Evolutionary conservation across 1,140 invertebrate genomes (phyloP), one percentile per base, ranked within the genome.

Genomic region (Geopemphigus sp.): DNA sequence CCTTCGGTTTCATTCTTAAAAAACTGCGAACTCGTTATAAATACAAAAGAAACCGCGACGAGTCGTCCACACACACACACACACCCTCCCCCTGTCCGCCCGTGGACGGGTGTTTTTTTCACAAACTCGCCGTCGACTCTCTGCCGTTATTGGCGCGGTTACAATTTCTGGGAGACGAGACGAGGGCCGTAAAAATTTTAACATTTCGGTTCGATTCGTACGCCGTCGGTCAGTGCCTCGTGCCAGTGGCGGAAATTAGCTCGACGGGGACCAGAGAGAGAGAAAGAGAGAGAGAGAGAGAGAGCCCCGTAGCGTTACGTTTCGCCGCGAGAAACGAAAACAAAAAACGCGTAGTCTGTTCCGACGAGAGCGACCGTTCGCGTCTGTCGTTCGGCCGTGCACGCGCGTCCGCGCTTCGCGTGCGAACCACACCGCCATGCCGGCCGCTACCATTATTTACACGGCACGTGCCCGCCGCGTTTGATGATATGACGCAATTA

Each of bases 201-300:
- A 59, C 56, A 78, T 78, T 78, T 78, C 74, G 74, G 74, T 78
- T 78, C 74, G 74, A 78, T 78, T 78, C 74, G 74, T 78, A 39
- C 39, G 63, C 57, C 45, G 74, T 78, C 74, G 74, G 74, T n/a
- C 45, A 14, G 56, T 57, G 74, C 22, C 74, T 29, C 17, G 74
- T 78, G 74, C 74, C 74, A 78, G 57, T 63, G 74, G 57, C 50
- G 22, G 74, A 78, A 78, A 78, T 78, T 78, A 78, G 39, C 74
- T 78, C 11, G 32, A n/a, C n/a, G n/a, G n/a, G n/a, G n/a, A n/a
- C n/a, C n/a, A n/a, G n/a, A n/a, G n/a, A n/a, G n/a, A n/a, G n/a
- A n/a, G n/a, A n/a, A n/a, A n/a, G n/a, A n/a, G n/a, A n/a, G n/a
- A n/a, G n/a, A n/a, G n/a, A n/a, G n/a, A n/a, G n/a, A n/a, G n/a